Evolutionary conservation across 2,888 invertebrate species (phyloP).

Genomic region (Agrochola circellaris): DNA sequence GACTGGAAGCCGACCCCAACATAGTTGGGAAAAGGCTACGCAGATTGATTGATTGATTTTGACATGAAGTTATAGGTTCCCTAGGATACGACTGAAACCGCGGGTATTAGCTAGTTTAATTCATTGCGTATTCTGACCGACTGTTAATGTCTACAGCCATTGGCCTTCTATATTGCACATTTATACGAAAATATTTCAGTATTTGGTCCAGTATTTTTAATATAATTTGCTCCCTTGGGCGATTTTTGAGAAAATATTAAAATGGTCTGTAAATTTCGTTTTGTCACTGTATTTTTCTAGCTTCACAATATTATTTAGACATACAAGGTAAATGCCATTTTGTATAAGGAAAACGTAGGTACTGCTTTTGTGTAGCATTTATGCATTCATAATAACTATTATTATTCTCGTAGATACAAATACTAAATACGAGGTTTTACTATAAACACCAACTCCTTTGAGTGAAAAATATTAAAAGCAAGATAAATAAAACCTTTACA

Average conservation of each 20-base stretch:
- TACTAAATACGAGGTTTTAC: conserved; percentile 3
- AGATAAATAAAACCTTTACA: not conserved
- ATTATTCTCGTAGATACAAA: conserved; percentile 19
- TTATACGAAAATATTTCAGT: not conserved
- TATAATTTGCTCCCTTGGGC: not conserved
- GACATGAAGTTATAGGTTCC: too few relatives aligned
- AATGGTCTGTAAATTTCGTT: not conserved
- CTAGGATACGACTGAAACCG: not conserved
- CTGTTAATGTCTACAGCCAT: not conserved
- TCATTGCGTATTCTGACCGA: not conserved
- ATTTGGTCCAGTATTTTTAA: not conserved
- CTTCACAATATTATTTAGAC: not conserved
- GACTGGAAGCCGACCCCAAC: too few relatives aligned
- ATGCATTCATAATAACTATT: conserved; percentile 28
- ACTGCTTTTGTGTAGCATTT: conserved; percentile 17
- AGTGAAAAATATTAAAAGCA: conserved; percentile 8
- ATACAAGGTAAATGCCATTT: conserved; percentile 8
- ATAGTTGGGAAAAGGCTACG: too few relatives aligned
- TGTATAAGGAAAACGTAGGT: conserved; percentile 36
- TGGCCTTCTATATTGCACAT: not conserved
- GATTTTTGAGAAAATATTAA: not conserved
- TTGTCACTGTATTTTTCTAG: not conserved
- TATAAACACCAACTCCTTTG: not conserved
- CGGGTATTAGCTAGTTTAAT: not conserved
- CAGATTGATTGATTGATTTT: too few relatives aligned